phyloP scores from a whole-genome alignment of 2,113 vertebrate genomes.

The Sus scrofa region T2T-Sscrofa CM000812.6:201780001-201780500 shows the following conservation, averaged over 20 bases:
- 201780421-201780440: background rate
- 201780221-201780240: background rate
- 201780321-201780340: background rate
- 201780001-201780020: background rate
- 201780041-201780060: background rate
- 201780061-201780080: background rate
- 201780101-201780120: background rate
- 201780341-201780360: background rate
- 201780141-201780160: background rate
- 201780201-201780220: background rate
- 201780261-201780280: background rate
- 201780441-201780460: background rate
- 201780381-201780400: background rate
- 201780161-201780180: background rate
- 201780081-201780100: background rate
- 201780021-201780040: background rate
- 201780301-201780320: no score
- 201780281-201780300: no score
- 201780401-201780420: background rate
- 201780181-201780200: background rate
- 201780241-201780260: background rate
- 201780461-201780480: background rate
- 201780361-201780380: background rate
- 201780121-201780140: conserved; percentile 3
- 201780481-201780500: background rate